Percentiles rank a stretch among this genome's conserved stretches.
These are phyloP conservation scores for Acanthurus leucopareius DNA, from an alignment of 2,797 vertebrate genomes.

Conservation along the genomic window DNA sequence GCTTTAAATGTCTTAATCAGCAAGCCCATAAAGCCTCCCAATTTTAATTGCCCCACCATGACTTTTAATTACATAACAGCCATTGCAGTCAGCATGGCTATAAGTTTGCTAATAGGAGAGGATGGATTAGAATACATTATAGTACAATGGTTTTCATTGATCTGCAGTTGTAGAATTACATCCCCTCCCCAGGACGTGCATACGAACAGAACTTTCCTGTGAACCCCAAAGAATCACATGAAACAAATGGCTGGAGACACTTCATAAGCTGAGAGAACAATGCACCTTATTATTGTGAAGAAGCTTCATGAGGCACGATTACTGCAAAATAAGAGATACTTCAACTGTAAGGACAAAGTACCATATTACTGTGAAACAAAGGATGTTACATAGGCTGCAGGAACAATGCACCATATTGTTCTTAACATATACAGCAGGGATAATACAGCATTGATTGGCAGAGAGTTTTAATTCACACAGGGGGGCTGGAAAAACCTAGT, in stretches of 20 bases:
- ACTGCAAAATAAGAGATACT: conserved; percentile 44
- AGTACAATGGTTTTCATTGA: conserved; percentile 78
- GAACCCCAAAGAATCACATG: conserved; percentile 16
- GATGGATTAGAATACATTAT: conserved; percentile 79
- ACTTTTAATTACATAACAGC: conserved; percentile 84
- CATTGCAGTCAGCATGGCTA: conserved; percentile 73
- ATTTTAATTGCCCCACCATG: conserved; percentile 85
- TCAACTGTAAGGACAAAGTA: conserved; percentile 35
- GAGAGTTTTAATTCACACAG: not conserved
- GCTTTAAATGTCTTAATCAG: conserved; percentile 86
- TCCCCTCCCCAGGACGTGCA: conserved; percentile 57
- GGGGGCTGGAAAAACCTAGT: not conserved
- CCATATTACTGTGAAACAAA: conserved; percentile 44
- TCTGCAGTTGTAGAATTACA: conserved; percentile 76
- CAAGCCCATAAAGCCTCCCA: conserved; percentile 78
- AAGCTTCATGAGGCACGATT: conserved; percentile 30
- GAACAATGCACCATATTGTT: conserved; percentile 20
- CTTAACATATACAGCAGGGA: not conserved
- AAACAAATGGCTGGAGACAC: conserved; percentile 48
- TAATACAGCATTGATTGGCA: conserved; percentile 27
- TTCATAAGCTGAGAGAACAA: conserved; percentile 27
- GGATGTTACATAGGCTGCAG: conserved; percentile 21
- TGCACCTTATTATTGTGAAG: conserved; percentile 20
- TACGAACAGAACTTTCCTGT: conserved; percentile 32
- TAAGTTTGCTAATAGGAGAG: conserved; percentile 83